phyloP scores from a whole-genome alignment of 2,797 vertebrate species.

The Tiaroga cobitis region DNA sequence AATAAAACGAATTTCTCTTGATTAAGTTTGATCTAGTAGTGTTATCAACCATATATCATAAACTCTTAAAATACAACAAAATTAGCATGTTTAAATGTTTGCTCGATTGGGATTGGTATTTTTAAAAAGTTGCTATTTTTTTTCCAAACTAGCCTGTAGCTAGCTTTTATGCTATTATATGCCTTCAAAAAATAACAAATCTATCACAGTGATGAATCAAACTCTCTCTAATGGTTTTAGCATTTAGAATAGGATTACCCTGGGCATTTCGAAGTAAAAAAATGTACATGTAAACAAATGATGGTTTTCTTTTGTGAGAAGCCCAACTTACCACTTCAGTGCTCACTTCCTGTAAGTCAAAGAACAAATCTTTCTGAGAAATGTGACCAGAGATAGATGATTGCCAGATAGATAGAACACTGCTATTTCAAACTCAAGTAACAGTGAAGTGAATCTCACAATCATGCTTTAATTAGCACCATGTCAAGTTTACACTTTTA shows the following conservation, averaged over 20 bases:
- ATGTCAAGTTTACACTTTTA: constrained; percentile 25
- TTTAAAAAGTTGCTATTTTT: not conserved
- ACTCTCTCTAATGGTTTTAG: not conserved
- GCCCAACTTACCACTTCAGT: not conserved
- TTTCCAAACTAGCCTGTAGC: not conserved
- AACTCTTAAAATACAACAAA: not conserved
- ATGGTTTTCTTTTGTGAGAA: not conserved
- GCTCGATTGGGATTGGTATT: not conserved
- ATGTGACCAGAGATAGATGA: not conserved
- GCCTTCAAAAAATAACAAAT: not conserved
- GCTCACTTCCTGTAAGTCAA: not conserved
- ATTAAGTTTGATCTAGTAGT: not conserved
- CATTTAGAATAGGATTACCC: not conserved
- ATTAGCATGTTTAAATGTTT: not conserved
- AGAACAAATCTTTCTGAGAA: not conserved
- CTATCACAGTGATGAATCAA: not conserved
- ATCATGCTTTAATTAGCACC: not conserved
- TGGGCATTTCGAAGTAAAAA: not conserved
- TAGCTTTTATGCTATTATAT: not conserved
- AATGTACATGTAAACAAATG: not conserved
- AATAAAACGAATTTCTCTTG: not conserved
- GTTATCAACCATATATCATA: not conserved
- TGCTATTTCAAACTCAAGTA: not conserved
- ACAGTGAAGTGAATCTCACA: not conserved
- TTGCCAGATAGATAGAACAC: not conserved